Percentiles rank a stretch among this genome's conserved stretches.
Evolutionary conservation across 2,888 invertebrate species (phyloP).

Genomic region (Epistrophe grossulariae): DNA sequence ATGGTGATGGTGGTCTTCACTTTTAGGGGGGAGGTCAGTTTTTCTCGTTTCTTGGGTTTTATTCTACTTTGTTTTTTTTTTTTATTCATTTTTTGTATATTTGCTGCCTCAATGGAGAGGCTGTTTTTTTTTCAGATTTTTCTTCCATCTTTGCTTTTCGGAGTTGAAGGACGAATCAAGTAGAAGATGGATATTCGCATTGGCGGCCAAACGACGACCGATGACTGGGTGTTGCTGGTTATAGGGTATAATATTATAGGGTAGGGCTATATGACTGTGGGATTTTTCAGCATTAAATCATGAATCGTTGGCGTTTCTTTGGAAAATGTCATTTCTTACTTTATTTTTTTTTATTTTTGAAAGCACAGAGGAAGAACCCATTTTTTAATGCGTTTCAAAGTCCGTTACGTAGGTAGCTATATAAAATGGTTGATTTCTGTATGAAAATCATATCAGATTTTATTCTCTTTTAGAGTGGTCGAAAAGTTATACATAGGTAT

Average conservation of each 20-base stretch:
- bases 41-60: constrained; percentile 42
- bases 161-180: constrained; percentile 73
- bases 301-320: constrained; percentile 50
- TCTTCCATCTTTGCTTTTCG: constrained; percentile 38
- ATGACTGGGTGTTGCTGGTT: background rate
- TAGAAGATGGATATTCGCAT: constrained; percentile 62
- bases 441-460: background rate
- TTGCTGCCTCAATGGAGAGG: constrained; percentile 41
- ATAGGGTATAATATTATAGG: background rate
- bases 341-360: background rate
- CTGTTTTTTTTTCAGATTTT: constrained; percentile 21
- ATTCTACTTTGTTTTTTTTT: background rate
- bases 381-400: background rate
- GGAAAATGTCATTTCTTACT: constrained; percentile 15
- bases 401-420: background rate
- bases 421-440: background rate
- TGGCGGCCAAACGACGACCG: constrained; percentile 29
- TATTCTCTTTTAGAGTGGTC: background rate
- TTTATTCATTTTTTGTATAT: background rate
- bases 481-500: too few relatives aligned
- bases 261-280: constrained; percentile 49
- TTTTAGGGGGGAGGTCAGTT: constrained; percentile 55
- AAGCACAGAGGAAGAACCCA: too few relatives aligned
- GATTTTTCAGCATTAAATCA: constrained; percentile 59
- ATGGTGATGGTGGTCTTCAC: constrained; percentile 9